Evolutionary conservation across 2,888 invertebrate species (phyloP).

Genomic region (Teinopalpus imperialis): DNA sequence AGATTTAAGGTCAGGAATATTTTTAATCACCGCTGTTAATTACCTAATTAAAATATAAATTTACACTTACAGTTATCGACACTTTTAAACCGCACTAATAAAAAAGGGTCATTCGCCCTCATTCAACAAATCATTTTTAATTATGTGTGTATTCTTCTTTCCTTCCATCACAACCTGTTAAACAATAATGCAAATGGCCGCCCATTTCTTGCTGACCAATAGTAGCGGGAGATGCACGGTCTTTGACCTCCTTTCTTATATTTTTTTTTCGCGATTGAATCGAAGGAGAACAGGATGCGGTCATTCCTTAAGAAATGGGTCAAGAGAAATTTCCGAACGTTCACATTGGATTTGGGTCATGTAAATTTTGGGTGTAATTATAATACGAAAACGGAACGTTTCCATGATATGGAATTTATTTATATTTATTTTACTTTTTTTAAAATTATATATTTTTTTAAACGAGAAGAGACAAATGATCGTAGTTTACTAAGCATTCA

Average conservation of each 20-base stretch:
- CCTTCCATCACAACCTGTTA: slow-evolving; percentile 61
- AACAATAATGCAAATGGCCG: slow-evolving; percentile 53
- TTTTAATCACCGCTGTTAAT: too few relatives aligned
- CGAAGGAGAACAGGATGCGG: slow-evolving; percentile 44
- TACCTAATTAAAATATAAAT: too few relatives aligned
- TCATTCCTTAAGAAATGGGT: slow-evolving; percentile 62
- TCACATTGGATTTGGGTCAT: slow-evolving; percentile 59
- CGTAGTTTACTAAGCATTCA: too few relatives aligned
- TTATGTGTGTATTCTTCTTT: slow-evolving; percentile 73
- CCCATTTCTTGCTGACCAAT: slow-evolving; percentile 37
- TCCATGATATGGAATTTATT: too few relatives aligned
- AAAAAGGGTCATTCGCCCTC: slow-evolving; percentile 75
- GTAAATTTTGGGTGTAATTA: slow-evolving; percentile 49
- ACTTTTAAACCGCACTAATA: slow-evolving; percentile 45
- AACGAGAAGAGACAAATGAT: too few relatives aligned
- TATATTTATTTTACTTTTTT: too few relatives aligned
- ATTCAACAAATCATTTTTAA: slow-evolving; percentile 76
- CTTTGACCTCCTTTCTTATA: slow-evolving; percentile 50
- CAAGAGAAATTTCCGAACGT: slow-evolving; percentile 51
- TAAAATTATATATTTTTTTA: too few relatives aligned
- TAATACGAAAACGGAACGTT: slow-evolving; percentile 1
- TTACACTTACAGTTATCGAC: slow-evolving; percentile 25
- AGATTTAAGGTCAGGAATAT: too few relatives aligned
- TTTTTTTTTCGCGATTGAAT: slow-evolving; percentile 44
- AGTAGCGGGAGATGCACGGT: slow-evolving; percentile 40